phyloP scores from a whole-genome alignment of 2,888 invertebrate species.

The Brenthis hecate region DNA sequence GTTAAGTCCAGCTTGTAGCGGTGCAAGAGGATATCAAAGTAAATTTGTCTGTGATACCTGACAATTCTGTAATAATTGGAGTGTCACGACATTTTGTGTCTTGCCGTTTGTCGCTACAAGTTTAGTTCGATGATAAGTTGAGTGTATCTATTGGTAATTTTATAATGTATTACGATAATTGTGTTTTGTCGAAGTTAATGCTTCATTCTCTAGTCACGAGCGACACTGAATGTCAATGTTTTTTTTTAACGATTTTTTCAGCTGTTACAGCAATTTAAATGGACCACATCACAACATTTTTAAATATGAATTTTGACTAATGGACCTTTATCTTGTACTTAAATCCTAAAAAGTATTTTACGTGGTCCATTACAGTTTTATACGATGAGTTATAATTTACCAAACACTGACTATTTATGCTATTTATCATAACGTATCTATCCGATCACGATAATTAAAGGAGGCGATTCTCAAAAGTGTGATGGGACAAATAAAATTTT shows the following conservation, averaged over 20 bases:
- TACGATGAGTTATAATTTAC: background rate
- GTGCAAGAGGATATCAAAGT: constrained; percentile 26
- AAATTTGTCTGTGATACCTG: constrained; percentile 20
- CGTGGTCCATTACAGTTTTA: constrained; percentile 1
- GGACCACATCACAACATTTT: constrained; percentile 10
- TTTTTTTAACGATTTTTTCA: constrained; percentile 20
- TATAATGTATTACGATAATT: constrained; percentile 56
- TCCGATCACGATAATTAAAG: background rate
- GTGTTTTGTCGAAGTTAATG: constrained; percentile 57
- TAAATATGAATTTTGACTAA: background rate
- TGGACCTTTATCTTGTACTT: too few relatives aligned
- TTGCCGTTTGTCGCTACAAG: constrained; percentile 44
- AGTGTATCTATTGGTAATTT: constrained; percentile 51
- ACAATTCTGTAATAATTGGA: constrained; percentile 8
- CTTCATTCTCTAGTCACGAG: constrained; percentile 70
- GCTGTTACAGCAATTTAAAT: constrained; percentile 9
- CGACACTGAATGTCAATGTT: constrained; percentile 54
- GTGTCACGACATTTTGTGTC: constrained; percentile 8
- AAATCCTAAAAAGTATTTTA: background rate
- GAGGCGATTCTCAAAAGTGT: background rate
- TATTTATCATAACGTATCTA: constrained; percentile 10
- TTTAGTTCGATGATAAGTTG: constrained; percentile 51
- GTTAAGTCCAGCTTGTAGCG: constrained; percentile 57
- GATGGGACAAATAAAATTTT: background rate
- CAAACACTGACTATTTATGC: constrained; percentile 7